Percentiles rank a stretch among this genome's conserved stretches.
phyloP scores from a whole-genome alignment of 2,888 invertebrate genomes.

The Lordiphosa fenestrarum region DNA sequence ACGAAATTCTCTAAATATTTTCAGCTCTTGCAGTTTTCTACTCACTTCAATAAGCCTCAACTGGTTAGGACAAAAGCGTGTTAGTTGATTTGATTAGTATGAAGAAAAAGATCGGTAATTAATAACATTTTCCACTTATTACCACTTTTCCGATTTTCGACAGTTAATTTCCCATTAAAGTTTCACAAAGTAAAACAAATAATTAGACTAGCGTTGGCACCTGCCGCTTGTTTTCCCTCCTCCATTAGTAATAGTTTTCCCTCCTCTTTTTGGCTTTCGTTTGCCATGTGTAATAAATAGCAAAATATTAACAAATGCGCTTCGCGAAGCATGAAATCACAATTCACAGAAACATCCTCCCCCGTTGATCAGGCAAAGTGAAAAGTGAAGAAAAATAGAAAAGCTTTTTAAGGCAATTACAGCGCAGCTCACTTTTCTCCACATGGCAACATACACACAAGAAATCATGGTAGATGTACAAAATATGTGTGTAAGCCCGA shows the following conservation, averaged over 20 bases:
- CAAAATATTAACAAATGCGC: constrained; percentile 72
- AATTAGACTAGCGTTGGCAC: constrained; percentile 44
- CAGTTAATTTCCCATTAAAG: background rate
- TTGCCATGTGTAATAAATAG: constrained; percentile 61
- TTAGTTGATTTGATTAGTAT: too few relatives aligned
- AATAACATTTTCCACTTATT: too few relatives aligned
- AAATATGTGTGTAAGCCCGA: constrained; percentile 38
- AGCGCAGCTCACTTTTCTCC: constrained; percentile 20
- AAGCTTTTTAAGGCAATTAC: constrained; percentile 42
- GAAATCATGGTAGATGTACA: constrained; percentile 18
- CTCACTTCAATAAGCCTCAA: too few relatives aligned
- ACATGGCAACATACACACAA: constrained; percentile 2
- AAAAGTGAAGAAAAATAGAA: constrained; percentile 59
- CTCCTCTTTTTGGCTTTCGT: constrained; percentile 14
- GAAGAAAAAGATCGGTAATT: too few relatives aligned
- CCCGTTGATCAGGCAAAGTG: constrained; percentile 38
- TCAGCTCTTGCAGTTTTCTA: too few relatives aligned
- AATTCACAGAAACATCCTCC: constrained; percentile 34
- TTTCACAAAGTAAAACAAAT: constrained; percentile 27
- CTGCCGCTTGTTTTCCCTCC: constrained; percentile 41
- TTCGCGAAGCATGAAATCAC: constrained; percentile 74
- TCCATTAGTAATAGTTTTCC: constrained; percentile 14
- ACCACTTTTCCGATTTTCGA: background rate
- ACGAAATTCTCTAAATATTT: too few relatives aligned
- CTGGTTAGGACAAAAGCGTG: too few relatives aligned